phyloP scores from a whole-genome alignment of 2,797 vertebrate genomes.

The Mormyrops attenuatus region DNA sequence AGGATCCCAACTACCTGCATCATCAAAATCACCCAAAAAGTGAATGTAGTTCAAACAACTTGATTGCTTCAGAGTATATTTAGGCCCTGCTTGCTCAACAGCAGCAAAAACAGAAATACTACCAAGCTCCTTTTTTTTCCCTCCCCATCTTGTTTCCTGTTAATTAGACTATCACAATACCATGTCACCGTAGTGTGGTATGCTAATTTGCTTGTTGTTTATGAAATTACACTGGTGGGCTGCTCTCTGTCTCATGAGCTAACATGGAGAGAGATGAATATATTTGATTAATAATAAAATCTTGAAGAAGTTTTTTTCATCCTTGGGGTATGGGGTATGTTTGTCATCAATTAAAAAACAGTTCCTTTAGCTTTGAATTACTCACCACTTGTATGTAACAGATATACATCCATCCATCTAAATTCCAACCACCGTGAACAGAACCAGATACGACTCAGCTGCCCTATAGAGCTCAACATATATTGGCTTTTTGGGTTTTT shows the following conservation, averaged over 20 bases:
- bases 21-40: not conserved
- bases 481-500: not conserved
- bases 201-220: conserved; percentile 18
- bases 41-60: not conserved
- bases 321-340: not conserved
- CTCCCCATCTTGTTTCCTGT: not conserved
- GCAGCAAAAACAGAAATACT: not conserved
- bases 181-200: not conserved
- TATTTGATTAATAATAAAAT: conserved; percentile 6
- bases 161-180: conserved; percentile 22
- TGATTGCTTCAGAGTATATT: not conserved
- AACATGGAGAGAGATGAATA: not conserved
- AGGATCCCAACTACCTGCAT: not conserved
- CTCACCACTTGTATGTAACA: not conserved
- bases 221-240: conserved; percentile 6
- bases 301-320: not conserved
- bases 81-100: not conserved
- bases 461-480: not conserved
- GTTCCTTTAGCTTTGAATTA: not conserved
- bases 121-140: not conserved
- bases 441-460: not conserved
- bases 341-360: not conserved
- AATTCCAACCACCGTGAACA: not conserved
- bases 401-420: not conserved
- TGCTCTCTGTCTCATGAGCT: not conserved